phyloP scores from a whole-genome alignment of 1,140 invertebrate species.

The Ladona fulva region DNA sequence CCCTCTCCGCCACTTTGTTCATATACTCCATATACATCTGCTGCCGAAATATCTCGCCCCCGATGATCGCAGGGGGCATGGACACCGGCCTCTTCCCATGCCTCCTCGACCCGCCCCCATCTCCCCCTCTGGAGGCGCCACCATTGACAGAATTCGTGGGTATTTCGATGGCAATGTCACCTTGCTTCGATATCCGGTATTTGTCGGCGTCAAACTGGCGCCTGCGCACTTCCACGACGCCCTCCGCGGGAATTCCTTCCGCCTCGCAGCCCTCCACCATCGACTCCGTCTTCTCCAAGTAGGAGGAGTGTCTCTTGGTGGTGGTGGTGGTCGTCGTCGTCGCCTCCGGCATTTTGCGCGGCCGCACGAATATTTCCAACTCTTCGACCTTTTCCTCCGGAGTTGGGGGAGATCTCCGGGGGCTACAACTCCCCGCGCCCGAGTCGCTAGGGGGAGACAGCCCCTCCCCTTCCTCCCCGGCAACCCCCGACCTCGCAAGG shows the following conservation, averaged over 20 bases:
- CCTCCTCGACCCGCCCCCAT: neutral
- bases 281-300: neutral
- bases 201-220: neutral
- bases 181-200: slow-evolving; percentile 11
- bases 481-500: slow-evolving; percentile 15
- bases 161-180: slow-evolving; percentile 12
- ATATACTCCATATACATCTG: slow-evolving; percentile 77
- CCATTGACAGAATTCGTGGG: neutral
- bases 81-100: neutral
- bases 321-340: neutral
- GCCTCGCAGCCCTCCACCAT: neutral
- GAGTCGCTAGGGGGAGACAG: neutral
- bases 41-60: slow-evolving; percentile 29
- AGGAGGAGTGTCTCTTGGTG: neutral
- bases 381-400: neutral
- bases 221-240: neutral
- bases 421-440: no score
- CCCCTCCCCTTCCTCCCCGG: neutral
- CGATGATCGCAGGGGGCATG: neutral
- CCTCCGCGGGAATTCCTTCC: neutral
- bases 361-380: neutral
- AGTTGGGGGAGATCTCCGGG: neutral
- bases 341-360: neutral
- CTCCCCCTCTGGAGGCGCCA: neutral
- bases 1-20: slow-evolving; percentile 63